Percentiles rank a stretch among this genome's conserved stretches.
Evolutionary conservation across 1,140 invertebrate species (phyloP).

Genomic region (Bombus cullumanus): DNA sequence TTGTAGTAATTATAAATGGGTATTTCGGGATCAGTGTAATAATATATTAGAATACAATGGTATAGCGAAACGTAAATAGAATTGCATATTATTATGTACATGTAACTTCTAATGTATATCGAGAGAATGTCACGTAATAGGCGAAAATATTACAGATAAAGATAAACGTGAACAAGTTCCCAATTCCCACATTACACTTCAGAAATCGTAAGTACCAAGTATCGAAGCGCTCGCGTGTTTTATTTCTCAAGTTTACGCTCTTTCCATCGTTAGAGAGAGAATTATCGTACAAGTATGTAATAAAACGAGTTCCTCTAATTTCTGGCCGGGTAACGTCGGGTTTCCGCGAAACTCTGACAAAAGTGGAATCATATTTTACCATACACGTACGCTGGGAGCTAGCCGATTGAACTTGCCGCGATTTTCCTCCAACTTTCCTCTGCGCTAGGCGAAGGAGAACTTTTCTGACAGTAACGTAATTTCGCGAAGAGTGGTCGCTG

Average conservation of each 20-base stretch:
- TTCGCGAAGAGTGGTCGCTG: not conserved
- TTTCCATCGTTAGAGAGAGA: not conserved
- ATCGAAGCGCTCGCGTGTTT: not conserved
- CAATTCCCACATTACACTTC: not conserved
- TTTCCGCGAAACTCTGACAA: not conserved
- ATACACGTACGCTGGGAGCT: not conserved
- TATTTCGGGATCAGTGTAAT: too few relatives aligned
- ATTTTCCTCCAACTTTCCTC: conserved; percentile 4
- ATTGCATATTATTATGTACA: too few relatives aligned
- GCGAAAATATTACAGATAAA: too few relatives aligned
- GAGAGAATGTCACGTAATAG: too few relatives aligned
- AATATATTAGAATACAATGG: too few relatives aligned
- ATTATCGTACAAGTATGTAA: not conserved
- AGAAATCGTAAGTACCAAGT: not conserved
- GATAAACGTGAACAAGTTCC: not conserved
- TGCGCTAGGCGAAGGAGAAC: not conserved
- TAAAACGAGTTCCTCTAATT: not conserved
- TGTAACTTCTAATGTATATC: too few relatives aligned
- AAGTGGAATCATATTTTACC: conserved; percentile 10
- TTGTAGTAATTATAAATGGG: not conserved
- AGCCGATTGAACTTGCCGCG: not conserved
- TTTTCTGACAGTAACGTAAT: not conserved
- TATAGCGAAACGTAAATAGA: too few relatives aligned
- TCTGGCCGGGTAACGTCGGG: not conserved
- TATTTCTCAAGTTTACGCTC: too few relatives aligned